Evolutionary conservation across 1,140 invertebrate genomes (phyloP).

Genomic region (Laupala kohalensis): DNA sequence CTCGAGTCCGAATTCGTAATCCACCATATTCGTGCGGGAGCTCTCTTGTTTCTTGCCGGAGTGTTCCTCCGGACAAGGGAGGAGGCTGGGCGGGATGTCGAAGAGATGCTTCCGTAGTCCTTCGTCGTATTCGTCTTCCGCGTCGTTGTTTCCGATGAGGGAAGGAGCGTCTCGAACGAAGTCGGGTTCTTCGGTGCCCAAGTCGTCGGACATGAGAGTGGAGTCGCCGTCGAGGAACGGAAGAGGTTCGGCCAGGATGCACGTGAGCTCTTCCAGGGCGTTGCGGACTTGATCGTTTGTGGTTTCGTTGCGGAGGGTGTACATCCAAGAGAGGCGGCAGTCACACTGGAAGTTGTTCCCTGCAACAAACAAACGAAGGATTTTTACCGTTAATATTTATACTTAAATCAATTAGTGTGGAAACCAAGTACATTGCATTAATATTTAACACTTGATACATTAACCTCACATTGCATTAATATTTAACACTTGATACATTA

Average conservation of each 20-base stretch:
- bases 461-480: too few species aligned
- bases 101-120: conserved; percentile 33
- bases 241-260: conserved; percentile 33
- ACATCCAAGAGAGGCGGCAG: conserved; percentile 63
- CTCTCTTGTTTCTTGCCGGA: not conserved
- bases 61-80: conserved; percentile 49
- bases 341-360: conserved; percentile 67
- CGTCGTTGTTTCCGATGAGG: not conserved
- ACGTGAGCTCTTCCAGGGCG: conserved; percentile 50
- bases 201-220: not conserved
- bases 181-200: not conserved
- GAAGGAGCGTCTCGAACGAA: not conserved
- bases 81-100: conserved; percentile 43
- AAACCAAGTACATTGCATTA: too few species aligned
- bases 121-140: conserved; percentile 2
- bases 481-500: too few species aligned
- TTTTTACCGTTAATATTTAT: too few species aligned
- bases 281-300: conserved; percentile 48
- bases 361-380: conserved; percentile 31
- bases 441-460: too few species aligned
- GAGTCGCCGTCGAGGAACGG: conserved; percentile 12
- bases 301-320: conserved; percentile 54
- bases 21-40: not conserved
- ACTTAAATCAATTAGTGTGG: too few species aligned
- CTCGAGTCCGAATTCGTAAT: not conserved